A percentile compares a stretch with the other conserved stretches of the same genome.
These are phyloP conservation scores for Amazona guildingii DNA, from an alignment of 2,113 vertebrate species.

Conservation along the genomic window DNA sequence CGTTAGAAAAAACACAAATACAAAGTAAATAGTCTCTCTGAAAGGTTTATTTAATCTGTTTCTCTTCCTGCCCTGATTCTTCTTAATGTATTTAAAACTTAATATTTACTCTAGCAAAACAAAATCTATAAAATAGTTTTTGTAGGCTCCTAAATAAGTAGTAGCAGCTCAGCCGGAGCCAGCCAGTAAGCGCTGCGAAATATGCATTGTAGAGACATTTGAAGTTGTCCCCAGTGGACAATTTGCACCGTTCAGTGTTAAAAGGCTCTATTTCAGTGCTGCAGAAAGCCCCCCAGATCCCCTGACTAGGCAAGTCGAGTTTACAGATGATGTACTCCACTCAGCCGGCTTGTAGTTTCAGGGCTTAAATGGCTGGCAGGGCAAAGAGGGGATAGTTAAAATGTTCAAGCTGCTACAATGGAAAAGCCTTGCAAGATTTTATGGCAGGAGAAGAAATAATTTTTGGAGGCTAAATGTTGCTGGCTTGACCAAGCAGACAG, in stretches of 20 bases:
- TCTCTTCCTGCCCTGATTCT: constrained; percentile 59
- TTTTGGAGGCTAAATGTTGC: constrained; percentile 6
- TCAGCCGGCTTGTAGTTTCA: constrained; percentile 45
- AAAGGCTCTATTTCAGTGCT: constrained; percentile 67
- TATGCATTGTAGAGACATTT: constrained; percentile 69
- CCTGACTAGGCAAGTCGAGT: constrained; percentile 54
- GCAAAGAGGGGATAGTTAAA: constrained; percentile 66
- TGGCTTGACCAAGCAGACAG: constrained; percentile 25
- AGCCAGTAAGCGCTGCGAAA: constrained; percentile 54
- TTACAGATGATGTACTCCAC: constrained; percentile 67
- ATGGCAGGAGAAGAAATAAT: neutral
- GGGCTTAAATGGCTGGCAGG: constrained; percentile 65
- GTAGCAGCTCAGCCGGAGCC: constrained; percentile 62
- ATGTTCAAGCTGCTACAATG: constrained; percentile 47
- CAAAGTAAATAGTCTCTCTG: constrained; percentile 53
- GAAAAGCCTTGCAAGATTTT: constrained; percentile 55
- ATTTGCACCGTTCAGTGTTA: constrained; percentile 71
- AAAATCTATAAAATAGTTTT: constrained; percentile 63
- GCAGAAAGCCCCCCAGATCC: constrained; percentile 59
- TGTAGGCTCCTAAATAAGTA: constrained; percentile 61
- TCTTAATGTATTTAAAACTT: constrained; percentile 72
- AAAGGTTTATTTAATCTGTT: constrained; percentile 67
- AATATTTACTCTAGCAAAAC: constrained; percentile 61
- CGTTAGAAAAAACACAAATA: neutral
- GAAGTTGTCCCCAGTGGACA: constrained; percentile 74